A percentile compares a stretch with the other conserved stretches of the same genome.
phyloP scores from a whole-genome alignment of 2,113 vertebrate species.

The Pelusios castaneus region DNA sequence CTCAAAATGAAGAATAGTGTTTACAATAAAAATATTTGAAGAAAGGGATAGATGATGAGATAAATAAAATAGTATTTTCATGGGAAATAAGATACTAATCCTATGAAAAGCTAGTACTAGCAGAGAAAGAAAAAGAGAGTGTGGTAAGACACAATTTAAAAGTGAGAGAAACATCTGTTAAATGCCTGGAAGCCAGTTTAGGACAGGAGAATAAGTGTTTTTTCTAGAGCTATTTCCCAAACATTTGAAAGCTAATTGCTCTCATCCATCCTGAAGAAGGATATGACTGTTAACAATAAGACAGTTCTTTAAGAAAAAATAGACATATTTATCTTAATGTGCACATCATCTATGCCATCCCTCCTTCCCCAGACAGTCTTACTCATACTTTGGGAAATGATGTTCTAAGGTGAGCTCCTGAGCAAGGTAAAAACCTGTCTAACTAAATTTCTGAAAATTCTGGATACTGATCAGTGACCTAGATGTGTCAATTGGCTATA shows the following conservation, averaged over 20 bases:
- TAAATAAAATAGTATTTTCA: neutral
- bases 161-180: neutral
- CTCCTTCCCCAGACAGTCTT: rapidly evolving
- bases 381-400: neutral
- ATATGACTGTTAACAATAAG: neutral
- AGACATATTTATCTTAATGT: neutral
- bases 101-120: neutral
- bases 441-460: neutral
- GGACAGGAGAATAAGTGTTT: neutral
- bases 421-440: neutral
- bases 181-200: neutral
- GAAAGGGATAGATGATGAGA: neutral
- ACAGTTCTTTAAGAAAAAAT: neutral
- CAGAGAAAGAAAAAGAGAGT: neutral
- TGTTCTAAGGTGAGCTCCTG: neutral
- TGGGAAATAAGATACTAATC: neutral
- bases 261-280: neutral
- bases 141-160: neutral
- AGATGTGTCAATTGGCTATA: neutral
- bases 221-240: neutral
- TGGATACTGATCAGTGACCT: neutral
- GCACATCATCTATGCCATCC: neutral
- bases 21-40: neutral
- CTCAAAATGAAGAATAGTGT: neutral
- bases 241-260: neutral